Percentiles rank a stretch among this genome's conserved stretches.
phyloP scores from a whole-genome alignment of 2,888 invertebrate genomes.

The Chironomus tentans region DNA sequence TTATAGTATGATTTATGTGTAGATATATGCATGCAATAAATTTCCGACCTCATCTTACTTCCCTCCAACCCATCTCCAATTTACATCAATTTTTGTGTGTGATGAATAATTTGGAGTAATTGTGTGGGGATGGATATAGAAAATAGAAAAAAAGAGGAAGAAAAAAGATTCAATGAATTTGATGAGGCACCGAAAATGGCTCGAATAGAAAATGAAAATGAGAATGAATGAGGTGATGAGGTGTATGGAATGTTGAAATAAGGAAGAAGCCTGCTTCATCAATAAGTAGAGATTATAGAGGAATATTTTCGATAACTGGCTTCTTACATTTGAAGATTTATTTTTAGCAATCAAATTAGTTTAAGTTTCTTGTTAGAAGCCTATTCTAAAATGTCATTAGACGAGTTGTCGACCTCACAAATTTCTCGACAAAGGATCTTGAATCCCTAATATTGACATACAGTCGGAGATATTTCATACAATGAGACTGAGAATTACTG shows the following conservation, averaged over 20 bases:
- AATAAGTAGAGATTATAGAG: too few species aligned
- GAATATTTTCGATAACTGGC: too few species aligned
- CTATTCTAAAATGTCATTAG: too few species aligned
- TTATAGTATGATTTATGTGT: too few species aligned
- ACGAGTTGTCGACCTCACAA: too few species aligned
- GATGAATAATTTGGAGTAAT: neutral
- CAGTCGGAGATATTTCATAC: neutral
- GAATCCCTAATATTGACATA: too few species aligned
- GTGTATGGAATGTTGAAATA: neutral
- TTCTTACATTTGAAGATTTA: too few species aligned
- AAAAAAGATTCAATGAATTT: neutral
- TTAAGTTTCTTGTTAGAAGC: too few species aligned
- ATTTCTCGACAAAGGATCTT: too few species aligned
- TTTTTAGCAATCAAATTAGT: too few species aligned
- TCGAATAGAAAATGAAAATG: neutral
- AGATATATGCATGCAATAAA: too few species aligned
- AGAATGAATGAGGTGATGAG: neutral
- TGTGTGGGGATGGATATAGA: neutral
- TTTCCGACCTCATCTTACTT: neutral
- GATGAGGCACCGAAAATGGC: neutral
- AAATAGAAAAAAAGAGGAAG: neutral
- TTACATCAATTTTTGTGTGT: neutral
- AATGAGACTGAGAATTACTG: conserved; percentile 20
- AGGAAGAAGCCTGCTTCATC: neutral
- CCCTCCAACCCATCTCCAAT: neutral